Conservation (phyloP, 2,113 vertebrate genomes). For the Entelurus aequoreus region DNA sequence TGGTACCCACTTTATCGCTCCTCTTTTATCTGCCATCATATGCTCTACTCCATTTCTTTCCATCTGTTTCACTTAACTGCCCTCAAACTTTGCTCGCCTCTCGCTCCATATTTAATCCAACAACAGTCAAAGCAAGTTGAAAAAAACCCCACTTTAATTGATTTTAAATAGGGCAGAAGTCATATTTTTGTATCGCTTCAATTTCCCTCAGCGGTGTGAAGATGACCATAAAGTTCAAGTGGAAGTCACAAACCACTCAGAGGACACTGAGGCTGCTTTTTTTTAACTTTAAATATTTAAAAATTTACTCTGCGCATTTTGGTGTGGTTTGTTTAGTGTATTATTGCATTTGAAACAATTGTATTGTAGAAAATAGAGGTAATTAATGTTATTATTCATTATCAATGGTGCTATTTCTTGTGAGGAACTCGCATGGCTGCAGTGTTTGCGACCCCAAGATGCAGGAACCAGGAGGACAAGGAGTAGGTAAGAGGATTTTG, state of each 20-base stretch:
- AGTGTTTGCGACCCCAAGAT: no score
- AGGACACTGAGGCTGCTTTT: neutral
- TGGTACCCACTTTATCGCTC: constrained; percentile 48
- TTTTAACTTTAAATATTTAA: no score
- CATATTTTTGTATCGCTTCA: constrained; percentile 19
- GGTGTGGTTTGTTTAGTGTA: no score
- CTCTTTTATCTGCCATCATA: constrained; percentile 55
- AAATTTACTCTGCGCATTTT: no score
- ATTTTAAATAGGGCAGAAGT: constrained; percentile 31
- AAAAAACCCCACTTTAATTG: constrained; percentile 45
- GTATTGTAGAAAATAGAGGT: no score
- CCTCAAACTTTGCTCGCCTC: constrained; percentile 45
- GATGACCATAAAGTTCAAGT: constrained; percentile 8
- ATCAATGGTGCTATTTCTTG: no score
- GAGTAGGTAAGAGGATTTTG: no score
- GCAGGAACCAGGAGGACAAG: no score
- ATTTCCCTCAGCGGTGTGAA: neutral
- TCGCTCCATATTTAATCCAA: constrained; percentile 40
- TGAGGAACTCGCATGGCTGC: no score
- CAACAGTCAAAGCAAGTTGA: constrained; percentile 44
- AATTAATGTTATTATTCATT: no score
- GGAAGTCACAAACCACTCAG: neutral
- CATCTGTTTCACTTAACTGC: constrained; percentile 62
- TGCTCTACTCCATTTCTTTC: constrained; percentile 53
- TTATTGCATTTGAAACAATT: no score